Percentiles rank a stretch among this genome's conserved stretches.
Evolutionary conservation across 2,797 vertebrate genomes (phyloP).

Genomic region (Lemur catta): DNA sequence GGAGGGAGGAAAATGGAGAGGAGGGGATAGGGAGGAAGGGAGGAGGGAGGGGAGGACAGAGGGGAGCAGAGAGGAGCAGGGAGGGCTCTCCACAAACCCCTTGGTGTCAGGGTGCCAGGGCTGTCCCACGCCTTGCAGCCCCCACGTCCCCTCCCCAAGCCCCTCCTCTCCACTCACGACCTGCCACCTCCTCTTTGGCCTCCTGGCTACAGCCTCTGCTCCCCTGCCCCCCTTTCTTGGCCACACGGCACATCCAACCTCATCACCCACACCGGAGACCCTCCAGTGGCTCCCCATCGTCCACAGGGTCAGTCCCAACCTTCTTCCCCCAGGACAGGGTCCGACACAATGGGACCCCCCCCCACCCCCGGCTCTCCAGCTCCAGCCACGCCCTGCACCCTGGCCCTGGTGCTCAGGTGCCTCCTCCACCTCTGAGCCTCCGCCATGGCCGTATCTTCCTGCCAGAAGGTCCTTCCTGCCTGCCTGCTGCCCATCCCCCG

Average conservation of each 20-base stretch:
- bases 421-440: not conserved
- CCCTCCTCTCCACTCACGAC: not conserved
- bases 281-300: fast-evolving
- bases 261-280: not conserved
- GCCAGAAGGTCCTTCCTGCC: not conserved
- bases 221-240: too few relatives aligned
- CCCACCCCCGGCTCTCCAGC: not conserved
- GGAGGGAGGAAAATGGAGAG: too few relatives aligned
- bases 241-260: too few relatives aligned
- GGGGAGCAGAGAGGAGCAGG: too few relatives aligned
- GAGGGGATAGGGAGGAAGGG: not conserved
- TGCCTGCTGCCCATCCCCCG: not conserved
- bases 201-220: not conserved
- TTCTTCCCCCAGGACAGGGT: not conserved
- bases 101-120: not conserved
- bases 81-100: not conserved
- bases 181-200: not conserved
- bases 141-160: fast-evolving
- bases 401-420: too few relatives aligned
- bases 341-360: not conserved
- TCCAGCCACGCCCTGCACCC: fast-evolving
- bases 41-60: fast-evolving
- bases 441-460: fast-evolving
- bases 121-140: too few relatives aligned
- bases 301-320: not conserved